phyloP scores from a whole-genome alignment of 2,113 vertebrate species.

The Excalfactoria chinensis region DNA sequence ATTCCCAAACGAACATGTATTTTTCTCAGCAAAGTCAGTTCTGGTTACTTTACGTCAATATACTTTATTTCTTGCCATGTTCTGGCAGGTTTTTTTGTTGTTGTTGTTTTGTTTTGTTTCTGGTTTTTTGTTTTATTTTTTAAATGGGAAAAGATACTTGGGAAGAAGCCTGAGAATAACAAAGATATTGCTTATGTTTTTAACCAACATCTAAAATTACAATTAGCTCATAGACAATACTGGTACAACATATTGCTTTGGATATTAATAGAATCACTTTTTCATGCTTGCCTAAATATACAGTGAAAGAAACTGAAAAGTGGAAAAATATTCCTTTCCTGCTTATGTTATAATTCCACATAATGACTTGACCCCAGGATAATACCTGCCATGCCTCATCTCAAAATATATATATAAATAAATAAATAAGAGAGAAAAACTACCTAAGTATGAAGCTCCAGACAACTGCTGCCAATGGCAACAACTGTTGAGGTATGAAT shows the following conservation, averaged over 20 bases:
- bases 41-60: neutral
- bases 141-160: neutral
- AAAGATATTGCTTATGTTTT: neutral
- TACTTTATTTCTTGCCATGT: neutral
- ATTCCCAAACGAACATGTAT: constrained; percentile 14
- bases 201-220: neutral
- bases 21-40: constrained; percentile 17
- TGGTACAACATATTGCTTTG: neutral
- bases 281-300: neutral
- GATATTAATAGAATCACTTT: neutral
- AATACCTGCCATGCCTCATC: neutral
- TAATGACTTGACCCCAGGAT: neutral
- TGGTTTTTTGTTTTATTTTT: no score
- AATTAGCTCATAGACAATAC: neutral
- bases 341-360: neutral
- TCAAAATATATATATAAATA: no score
- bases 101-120: no score
- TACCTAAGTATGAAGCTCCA: neutral
- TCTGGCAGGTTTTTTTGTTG: neutral
- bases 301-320: neutral
- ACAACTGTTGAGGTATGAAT: neutral
- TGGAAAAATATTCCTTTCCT: neutral
- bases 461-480: neutral
- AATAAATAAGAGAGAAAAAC: neutral
- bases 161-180: neutral